These are phyloP conservation scores for Pyrrhosoma nymphula DNA, from an alignment of 2,888 invertebrate species.

Conservation along the genomic window DNA sequence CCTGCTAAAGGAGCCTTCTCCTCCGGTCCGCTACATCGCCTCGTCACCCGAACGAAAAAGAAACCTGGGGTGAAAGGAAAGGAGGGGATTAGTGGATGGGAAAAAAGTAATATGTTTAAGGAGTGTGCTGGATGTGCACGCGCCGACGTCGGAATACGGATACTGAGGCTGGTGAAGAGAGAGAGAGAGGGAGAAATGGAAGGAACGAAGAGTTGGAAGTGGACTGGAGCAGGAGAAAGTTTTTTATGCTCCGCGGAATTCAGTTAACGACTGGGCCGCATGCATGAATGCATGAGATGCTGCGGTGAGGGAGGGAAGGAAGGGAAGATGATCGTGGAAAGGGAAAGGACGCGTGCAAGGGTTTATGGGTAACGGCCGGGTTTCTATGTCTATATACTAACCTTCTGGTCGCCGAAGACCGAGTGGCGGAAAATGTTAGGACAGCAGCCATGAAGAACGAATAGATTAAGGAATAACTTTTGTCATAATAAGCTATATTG, in stretches of 20 bases:
- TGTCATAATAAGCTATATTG: too few relatives aligned
- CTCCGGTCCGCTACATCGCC: not conserved
- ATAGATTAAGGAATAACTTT: too few relatives aligned
- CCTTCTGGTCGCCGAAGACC: too few relatives aligned
- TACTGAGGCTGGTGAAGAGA: not conserved
- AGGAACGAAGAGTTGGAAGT: not conserved
- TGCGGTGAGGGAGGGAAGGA: not conserved
- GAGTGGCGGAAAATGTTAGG: too few relatives aligned
- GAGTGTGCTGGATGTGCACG: not conserved
- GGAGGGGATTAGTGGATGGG: not conserved
- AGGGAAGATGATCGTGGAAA: not conserved
- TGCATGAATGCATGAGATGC: conserved; percentile 44
- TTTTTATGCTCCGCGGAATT: conserved; percentile 42
- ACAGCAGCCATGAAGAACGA: too few relatives aligned
- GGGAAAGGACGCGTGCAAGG: not conserved
- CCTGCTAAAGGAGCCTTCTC: not conserved
- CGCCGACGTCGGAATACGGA: not conserved
- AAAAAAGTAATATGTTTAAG: not conserved
- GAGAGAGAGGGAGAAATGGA: not conserved
- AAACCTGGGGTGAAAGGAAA: not conserved
- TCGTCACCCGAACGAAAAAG: not conserved
- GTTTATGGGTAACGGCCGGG: not conserved
- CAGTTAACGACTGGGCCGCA: conserved; percentile 50
- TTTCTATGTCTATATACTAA: too few relatives aligned
- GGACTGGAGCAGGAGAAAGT: conserved; percentile 20